Base-by-base conservation (phyloP, 2,888 invertebrate species). In the Stenolophus ochropezus region DNA sequence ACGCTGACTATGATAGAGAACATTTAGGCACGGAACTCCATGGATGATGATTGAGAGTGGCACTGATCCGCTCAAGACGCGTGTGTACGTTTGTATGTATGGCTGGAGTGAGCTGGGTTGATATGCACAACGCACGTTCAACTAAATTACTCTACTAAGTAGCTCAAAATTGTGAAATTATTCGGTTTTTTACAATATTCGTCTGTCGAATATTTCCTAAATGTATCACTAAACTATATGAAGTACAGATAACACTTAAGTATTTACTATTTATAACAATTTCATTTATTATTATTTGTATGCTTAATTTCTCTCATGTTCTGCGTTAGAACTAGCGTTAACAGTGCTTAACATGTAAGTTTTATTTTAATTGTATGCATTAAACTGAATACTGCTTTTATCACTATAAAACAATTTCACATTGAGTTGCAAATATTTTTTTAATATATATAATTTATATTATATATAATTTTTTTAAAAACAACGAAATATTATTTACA, bases 181-280 rank as follows among this genome's bases (percentile, higher is more conserved):
- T 75, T 75, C 71, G 71, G 56, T 58, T 73, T 20, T 80, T 80
- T 71, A 71, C 42, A 73, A 80, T 80, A 73, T 80, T 73, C 80
- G 27, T 61, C 23, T 76, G 53, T 61, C 82, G 83, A 84, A 83
- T 83, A 81, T 84, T 84, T 84, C 85, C 85, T 85, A 85, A 90
- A 90, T 90, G 90, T 89, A 89, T 90, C 91, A 90, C 90, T 91
- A 91, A 90, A 91, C 91, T 92, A 91, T 89, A 88, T 88, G 87
- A 89, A 89, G 87, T 89, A 89, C 89, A 89, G 87, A 88, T 89
- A 89, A 89, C 89, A 89, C 88, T 89, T 89, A 89, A 87, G 86
- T 89, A 87, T 86, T 85, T 88, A 86, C 88, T 88, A 88, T 88
- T 87, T 87, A 88, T 89, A 89, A 89, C 89, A 89, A 89, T 89